A percentile compares a stretch with the other conserved stretches of the same genome.
Conservation (phyloP, 2,113 vertebrate species). For the Spermophilus dauricus region DNA sequence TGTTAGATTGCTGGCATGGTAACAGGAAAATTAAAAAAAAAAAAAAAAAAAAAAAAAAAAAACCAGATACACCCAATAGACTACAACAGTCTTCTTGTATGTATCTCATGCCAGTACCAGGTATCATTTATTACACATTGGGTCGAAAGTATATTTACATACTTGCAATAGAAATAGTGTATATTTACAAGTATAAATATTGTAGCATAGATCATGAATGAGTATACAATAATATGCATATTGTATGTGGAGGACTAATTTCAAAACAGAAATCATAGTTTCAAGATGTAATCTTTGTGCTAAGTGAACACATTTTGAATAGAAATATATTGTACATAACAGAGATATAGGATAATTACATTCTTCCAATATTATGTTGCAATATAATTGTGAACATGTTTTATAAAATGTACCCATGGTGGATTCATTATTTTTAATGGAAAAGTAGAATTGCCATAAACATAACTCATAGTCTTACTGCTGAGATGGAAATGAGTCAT, state of each 20-base stretch:
- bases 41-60: conserved; percentile 34
- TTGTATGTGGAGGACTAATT: conserved; percentile 39
- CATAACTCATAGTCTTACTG: conserved; percentile 56
- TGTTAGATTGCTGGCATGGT: conserved; percentile 58
- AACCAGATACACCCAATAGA: conserved; percentile 25
- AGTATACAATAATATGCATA: neutral
- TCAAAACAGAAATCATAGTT: conserved; percentile 57
- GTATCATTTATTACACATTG: conserved; percentile 36
- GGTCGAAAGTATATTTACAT: conserved; percentile 5
- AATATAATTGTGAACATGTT: neutral
- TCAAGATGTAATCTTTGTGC: conserved; percentile 30
- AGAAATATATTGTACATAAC: conserved; percentile 34
- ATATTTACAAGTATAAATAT: conserved; percentile 50
- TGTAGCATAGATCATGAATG: conserved; percentile 23
- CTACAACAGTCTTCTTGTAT: neutral
- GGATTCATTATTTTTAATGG: conserved; percentile 59
- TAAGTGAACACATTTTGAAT: conserved; percentile 33
- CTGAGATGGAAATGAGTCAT: conserved; percentile 53
- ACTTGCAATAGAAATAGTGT: conserved; percentile 12
- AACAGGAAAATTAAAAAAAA: conserved; percentile 59
- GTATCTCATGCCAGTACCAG: neutral
- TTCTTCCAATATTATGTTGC: neutral
- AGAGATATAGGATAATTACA: conserved; percentile 27
- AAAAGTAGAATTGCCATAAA: conserved; percentile 51
- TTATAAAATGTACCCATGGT: conserved; percentile 48